These are phyloP conservation scores for Carapus acus DNA, from an alignment of 2,797 vertebrate genomes.

Conservation along the genomic window DNA sequence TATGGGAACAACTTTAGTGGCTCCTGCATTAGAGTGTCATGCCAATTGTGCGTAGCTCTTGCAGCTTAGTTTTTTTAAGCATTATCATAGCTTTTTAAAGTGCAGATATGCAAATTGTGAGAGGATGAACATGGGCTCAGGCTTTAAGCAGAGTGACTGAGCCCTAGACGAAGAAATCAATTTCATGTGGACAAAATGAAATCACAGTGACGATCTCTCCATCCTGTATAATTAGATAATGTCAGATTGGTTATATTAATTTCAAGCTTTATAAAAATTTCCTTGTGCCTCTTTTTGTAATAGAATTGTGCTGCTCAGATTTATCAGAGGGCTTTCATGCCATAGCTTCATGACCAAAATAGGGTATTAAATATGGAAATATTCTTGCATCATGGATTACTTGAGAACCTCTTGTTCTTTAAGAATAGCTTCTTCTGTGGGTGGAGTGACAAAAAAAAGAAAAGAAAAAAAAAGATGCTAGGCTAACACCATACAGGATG, in stretches of 20 bases:
- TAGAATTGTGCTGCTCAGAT: conserved; percentile 41
- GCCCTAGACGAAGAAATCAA: not conserved
- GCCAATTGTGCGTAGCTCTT: conserved; percentile 4
- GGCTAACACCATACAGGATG: conserved; percentile 2
- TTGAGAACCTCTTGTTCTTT: conserved; percentile 8
- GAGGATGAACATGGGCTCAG: conserved; percentile 7
- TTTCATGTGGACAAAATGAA: conserved; percentile 1
- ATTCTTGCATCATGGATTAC: conserved; percentile 23
- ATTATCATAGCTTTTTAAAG: conserved; percentile 21
- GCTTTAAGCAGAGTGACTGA: conserved; percentile 5
- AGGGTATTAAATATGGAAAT: conserved; percentile 19
- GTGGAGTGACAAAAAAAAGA: not conserved
- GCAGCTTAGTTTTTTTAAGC: conserved; percentile 13
- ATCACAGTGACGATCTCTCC: not conserved
- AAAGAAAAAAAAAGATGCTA: too few species aligned
- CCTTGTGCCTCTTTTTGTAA: conserved; percentile 37
- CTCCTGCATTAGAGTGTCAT: conserved; percentile 6
- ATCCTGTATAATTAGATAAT: conserved; percentile 14
- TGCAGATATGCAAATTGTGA: conserved; percentile 19
- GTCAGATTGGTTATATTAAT: conserved; percentile 12
- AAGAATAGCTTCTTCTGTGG: conserved; percentile 20
- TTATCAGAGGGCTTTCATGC: conserved; percentile 12
- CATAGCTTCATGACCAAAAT: conserved; percentile 20
- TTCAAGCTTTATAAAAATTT: conserved; percentile 25
- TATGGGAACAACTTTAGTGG: too few species aligned